Base-by-base conservation (phyloP, 2,888 invertebrate genomes). In the Aphodius sticticus region DNA sequence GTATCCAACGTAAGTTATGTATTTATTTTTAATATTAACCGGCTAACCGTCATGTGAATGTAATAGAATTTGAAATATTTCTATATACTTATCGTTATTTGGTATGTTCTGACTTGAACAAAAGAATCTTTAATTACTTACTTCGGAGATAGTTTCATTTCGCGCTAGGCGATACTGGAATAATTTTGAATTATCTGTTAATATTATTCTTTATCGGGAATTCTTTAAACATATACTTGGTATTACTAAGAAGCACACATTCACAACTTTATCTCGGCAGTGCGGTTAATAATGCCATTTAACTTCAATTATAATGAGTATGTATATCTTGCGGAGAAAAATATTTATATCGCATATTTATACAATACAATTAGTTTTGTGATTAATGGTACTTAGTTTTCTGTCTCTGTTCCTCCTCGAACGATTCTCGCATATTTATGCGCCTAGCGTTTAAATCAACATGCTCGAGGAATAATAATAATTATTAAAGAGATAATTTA, bases 261-360 rank as follows among this genome's bases (percentile, higher is more conserved):
- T 53, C 53, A 53, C 9, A 53, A 53, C 53, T 74, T 74, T 74
- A 74, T 74, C 74, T 74, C 74, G 74, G 37, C 53, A 9, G 74
- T 74, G 74, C 36, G 74, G 35, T 74, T 74, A 74, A 74, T 74
- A 35, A 36, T 74, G 74, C 26, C 74, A 35, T 74, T 74, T 74
- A 74, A 74, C 36, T 74, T 74, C 74, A n/a, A n/a, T 74, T 35
- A 74, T 74, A 74, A 74, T 74, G 74, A 74, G 74, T 74, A 74
- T 74, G 74, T 74, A 74, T 35, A 74, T 74, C 37, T 74, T 74
- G 37, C 74, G 37, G 74, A 74, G 74, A 74, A 74, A 74, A 74
- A 74, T 74, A 74, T 74, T 74, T 74, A 36, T 74, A 74, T 74
- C 74, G 74, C 35, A 74, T 74, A 74, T 74, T 74, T 74, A 74